Evolutionary conservation across 2,113 vertebrate species (phyloP).

Genomic region (Cervus canadensis): DNA sequence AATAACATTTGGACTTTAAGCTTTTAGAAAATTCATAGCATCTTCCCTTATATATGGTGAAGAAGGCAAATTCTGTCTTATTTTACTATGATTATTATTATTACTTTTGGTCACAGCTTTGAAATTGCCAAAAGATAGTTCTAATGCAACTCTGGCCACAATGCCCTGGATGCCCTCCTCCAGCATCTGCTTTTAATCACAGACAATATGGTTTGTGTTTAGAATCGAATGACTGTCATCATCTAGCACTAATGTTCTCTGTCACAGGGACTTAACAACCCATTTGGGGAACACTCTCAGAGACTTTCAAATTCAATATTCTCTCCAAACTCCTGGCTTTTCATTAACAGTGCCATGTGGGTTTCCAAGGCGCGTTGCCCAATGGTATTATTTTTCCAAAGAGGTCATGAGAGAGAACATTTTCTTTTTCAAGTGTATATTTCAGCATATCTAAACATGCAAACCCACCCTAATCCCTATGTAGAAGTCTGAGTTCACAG

Average conservation of each 20-base stretch:
- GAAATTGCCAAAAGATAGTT: conserved; percentile 10
- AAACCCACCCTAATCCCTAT: neutral
- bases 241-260: conserved; percentile 68
- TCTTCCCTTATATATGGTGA: neutral
- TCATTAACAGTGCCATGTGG: conserved; percentile 62
- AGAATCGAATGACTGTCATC: conserved; percentile 61
- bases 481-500: conserved; percentile 25
- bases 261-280: conserved; percentile 71
- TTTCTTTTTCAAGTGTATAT: conserved; percentile 27
- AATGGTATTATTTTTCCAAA: conserved; percentile 65
- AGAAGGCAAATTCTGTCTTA: conserved; percentile 1
- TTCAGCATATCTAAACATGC: conserved; percentile 41
- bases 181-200: conserved; percentile 66
- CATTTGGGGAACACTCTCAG: conserved; percentile 69
- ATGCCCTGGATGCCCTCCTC: conserved; percentile 54
- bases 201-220: conserved; percentile 64
- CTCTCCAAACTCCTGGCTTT: conserved; percentile 65
- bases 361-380: conserved; percentile 60
- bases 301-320: conserved; percentile 74
- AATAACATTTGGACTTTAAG: neutral
- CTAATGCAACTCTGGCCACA: neutral
- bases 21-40: neutral
- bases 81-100: conserved; percentile 52
- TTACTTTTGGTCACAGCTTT: conserved; percentile 39
- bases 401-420: conserved; percentile 35